Evolutionary conservation across 2,797 vertebrate genomes (phyloP).

Genomic region (Tapera naevia): DNA sequence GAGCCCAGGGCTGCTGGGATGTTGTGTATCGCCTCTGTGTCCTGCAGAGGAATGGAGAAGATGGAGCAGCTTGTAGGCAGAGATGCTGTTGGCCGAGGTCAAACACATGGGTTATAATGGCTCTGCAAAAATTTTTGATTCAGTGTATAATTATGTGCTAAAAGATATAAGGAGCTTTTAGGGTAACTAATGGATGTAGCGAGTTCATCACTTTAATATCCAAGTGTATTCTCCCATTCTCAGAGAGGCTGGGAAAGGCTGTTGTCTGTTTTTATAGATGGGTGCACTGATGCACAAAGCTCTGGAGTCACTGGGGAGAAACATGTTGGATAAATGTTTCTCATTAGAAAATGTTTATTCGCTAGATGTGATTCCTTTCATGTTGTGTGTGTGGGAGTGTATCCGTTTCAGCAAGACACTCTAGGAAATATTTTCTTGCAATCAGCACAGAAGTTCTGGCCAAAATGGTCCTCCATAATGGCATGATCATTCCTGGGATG

Average conservation of each 20-base stretch:
- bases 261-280: background rate
- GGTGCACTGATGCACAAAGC: background rate
- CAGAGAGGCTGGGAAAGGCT: background rate
- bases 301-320: background rate
- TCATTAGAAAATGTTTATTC: slow-evolving; percentile 55
- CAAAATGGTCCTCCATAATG: background rate
- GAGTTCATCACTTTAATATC: background rate
- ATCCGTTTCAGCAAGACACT: slow-evolving; percentile 27
- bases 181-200: background rate
- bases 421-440: slow-evolving; percentile 49
- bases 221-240: background rate
- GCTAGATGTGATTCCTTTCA: slow-evolving; percentile 29
- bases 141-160: background rate
- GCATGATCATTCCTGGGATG: background rate
- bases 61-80: background rate
- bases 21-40: background rate
- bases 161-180: background rate
- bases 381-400: background rate
- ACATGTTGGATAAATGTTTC: slow-evolving; percentile 30
- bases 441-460: background rate
- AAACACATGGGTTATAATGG: background rate
- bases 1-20: background rate
- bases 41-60: background rate
- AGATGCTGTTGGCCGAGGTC: background rate
- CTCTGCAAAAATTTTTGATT: background rate